Evolutionary conservation across 2,113 vertebrate genomes (phyloP).

Genomic region (Bos taurus): ARS-UCD2.0 NC_082638.1:1993501-1994000

Average conservation of each 20-base stretch:
- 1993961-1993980: no score
- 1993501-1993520: not conserved
- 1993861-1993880: no score
- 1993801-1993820: not conserved
- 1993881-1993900: no score
- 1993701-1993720: not conserved
- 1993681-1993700: not conserved
- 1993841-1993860: no score
- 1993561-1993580: not conserved
- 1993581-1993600: not conserved
- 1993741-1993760: not conserved
- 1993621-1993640: not conserved
- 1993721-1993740: no score
- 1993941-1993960: no score
- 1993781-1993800: rapidly evolving
- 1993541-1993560: not conserved
- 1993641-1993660: not conserved
- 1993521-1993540: not conserved
- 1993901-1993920: no score
- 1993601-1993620: not conserved
- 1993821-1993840: not conserved
- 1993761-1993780: no score
- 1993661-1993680: not conserved
- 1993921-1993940: no score
- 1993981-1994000: no score